These are phyloP conservation scores for Fistularia commersonii DNA, from an alignment of 2,797 vertebrate species.

Conservation along the genomic window DNA sequence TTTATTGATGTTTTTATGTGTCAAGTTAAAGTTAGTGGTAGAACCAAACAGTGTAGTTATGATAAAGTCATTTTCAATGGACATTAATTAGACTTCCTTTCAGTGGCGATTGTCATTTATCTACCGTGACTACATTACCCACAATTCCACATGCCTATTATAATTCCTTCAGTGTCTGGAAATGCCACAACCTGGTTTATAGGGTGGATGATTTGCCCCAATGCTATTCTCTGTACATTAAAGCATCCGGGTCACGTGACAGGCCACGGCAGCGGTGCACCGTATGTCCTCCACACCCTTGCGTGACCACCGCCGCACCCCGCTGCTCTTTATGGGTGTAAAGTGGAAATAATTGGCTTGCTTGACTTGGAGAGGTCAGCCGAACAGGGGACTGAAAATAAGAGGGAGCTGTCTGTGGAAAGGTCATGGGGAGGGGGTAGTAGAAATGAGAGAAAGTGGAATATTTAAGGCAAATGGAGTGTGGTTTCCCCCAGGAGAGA, in stretches of 20 bases:
- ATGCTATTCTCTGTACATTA: constrained; percentile 12
- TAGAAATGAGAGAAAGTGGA: constrained; percentile 47
- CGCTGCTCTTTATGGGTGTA: constrained; percentile 54
- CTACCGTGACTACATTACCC: too few relatives aligned
- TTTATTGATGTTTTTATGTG: too few relatives aligned
- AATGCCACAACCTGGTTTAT: neutral
- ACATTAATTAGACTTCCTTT: too few relatives aligned
- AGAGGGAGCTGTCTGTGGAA: constrained; percentile 42
- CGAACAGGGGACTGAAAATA: constrained; percentile 45
- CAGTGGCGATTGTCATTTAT: too few relatives aligned
- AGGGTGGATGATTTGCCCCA: neutral
- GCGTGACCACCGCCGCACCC: constrained; percentile 48
- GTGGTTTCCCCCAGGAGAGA: constrained; percentile 31
- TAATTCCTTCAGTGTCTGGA: too few relatives aligned
- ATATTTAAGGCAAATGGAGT: constrained; percentile 54
- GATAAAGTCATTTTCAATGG: too few relatives aligned
- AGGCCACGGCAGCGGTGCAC: constrained; percentile 8
- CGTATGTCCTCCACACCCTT: constrained; percentile 49
- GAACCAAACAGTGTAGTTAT: too few relatives aligned
- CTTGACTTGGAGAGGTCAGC: constrained; percentile 56
- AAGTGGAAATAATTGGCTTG: constrained; percentile 65
- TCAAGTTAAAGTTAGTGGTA: too few relatives aligned
- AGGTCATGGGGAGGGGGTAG: constrained; percentile 47
- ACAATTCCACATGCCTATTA: too few relatives aligned
- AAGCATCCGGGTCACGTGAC: constrained; percentile 22